These are phyloP conservation scores for Chymomyza procnemis DNA, from an alignment of 2,888 invertebrate genomes.

Conservation along the genomic window DNA sequence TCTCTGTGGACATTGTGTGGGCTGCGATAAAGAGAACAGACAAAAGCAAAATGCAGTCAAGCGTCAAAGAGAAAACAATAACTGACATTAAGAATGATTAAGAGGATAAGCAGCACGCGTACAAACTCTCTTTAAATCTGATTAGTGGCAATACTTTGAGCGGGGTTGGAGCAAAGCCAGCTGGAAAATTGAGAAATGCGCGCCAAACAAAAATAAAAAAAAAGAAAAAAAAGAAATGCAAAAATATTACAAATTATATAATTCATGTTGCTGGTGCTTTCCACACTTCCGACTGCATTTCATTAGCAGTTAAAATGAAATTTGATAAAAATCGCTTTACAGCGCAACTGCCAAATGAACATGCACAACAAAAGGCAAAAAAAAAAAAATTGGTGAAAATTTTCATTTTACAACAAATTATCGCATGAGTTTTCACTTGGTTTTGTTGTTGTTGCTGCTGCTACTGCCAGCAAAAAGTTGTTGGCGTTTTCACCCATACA, in stretches of 20 bases:
- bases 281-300: constrained; percentile 63
- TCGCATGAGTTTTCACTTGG: constrained; percentile 72
- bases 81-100: constrained; percentile 29
- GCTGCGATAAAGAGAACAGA: background rate
- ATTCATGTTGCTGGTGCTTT: constrained; percentile 53
- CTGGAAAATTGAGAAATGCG: constrained; percentile 40
- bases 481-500: constrained; percentile 60
- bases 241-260: constrained; percentile 49
- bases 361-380: constrained; percentile 6
- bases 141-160: constrained; percentile 16
- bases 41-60: constrained; percentile 6
- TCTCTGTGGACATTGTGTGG: background rate
- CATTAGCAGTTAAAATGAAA: constrained; percentile 71
- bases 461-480: constrained; percentile 14
- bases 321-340: constrained; percentile 48
- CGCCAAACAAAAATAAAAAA: constrained; percentile 35
- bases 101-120: constrained; percentile 48
- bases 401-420: constrained; percentile 72
- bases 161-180: constrained; percentile 18
- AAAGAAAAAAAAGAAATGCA: constrained; percentile 11
- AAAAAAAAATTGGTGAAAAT: constrained; percentile 69
- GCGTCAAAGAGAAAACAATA: constrained; percentile 17
- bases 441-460: constrained; percentile 17
- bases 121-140: constrained; percentile 34
- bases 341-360: constrained; percentile 15